A percentile compares a stretch with the other conserved stretches of the same genome.
phyloP scores from a whole-genome alignment of 1,140 invertebrate species.

The Nephotettix cincticeps region DNA sequence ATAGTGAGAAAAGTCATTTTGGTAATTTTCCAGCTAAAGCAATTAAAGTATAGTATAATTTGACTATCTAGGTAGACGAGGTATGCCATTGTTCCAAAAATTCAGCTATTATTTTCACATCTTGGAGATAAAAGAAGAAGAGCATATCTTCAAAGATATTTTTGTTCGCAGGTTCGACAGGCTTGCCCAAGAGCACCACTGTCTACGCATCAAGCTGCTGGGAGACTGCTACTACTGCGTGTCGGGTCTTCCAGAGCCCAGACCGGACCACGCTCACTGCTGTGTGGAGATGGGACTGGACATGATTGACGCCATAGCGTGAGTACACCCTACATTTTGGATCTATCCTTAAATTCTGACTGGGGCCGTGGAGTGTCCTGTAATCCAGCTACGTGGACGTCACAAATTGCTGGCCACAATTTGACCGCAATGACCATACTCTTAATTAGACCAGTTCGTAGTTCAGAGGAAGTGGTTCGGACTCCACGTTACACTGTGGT shows the following conservation, averaged over 20 bases:
- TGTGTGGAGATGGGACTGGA: slow-evolving; percentile 95
- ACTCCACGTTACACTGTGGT: too few species aligned
- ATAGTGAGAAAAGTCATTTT: too few species aligned
- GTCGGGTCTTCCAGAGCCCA: slow-evolving; percentile 81
- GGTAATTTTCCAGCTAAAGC: too few species aligned
- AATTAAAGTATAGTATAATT: neutral
- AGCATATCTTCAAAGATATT: neutral
- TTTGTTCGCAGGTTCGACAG: slow-evolving; percentile 76
- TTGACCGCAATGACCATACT: too few species aligned
- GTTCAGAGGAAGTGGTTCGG: too few species aligned
- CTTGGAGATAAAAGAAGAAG: too few species aligned
- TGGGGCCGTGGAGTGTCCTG: too few species aligned
- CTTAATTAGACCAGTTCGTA: too few species aligned
- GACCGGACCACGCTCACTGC: slow-evolving; percentile 89
- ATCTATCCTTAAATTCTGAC: too few species aligned
- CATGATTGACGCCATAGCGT: slow-evolving; percentile 96
- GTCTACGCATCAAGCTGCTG: slow-evolving; percentile 87
- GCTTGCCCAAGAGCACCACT: slow-evolving; percentile 87
- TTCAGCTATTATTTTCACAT: neutral
- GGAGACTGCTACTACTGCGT: slow-evolving; percentile 97
- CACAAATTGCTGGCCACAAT: too few species aligned
- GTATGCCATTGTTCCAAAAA: neutral
- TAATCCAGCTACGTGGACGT: too few species aligned
- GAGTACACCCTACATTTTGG: too few species aligned
- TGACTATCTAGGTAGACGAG: neutral